Conservation (phyloP, 2,888 invertebrate genomes). For the Zhengitettix transpicula region DNA sequence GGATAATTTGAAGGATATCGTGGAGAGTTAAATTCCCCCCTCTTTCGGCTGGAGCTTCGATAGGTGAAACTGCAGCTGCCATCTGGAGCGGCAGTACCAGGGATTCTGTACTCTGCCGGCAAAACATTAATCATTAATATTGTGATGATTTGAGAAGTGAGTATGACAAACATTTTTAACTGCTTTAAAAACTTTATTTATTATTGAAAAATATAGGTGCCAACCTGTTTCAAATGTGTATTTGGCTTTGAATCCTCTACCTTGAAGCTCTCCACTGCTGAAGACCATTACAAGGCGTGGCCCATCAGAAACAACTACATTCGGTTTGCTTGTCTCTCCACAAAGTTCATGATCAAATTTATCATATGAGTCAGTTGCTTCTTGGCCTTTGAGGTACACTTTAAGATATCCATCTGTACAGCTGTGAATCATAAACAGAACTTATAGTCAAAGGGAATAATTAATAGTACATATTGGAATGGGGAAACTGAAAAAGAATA, state of each 20-base stretch:
- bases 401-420: constrained; percentile 84
- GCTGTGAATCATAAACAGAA: constrained; percentile 25
- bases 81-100: constrained; percentile 83
- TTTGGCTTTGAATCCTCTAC: constrained; percentile 78
- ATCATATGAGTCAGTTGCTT: constrained; percentile 80
- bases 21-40: constrained; percentile 88
- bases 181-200: no score
- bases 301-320: constrained; percentile 71
- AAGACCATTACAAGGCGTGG: constrained; percentile 89
- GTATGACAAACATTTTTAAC: no score
- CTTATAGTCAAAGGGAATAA: no score
- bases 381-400: constrained; percentile 81
- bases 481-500: no score
- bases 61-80: constrained; percentile 87
- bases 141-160: no score
- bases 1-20: constrained; percentile 95
- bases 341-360: constrained; percentile 88
- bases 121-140: no score
- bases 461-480: no score
- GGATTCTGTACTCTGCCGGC: constrained; percentile 67
- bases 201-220: neutral
- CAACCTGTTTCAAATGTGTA: constrained; percentile 70
- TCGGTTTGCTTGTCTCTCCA: constrained; percentile 61
- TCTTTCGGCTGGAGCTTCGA: constrained; percentile 68
- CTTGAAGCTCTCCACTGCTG: constrained; percentile 80